Evolutionary conservation across 2,113 vertebrate genomes (phyloP).

Genomic region (Malurus cyaneus): DNA sequence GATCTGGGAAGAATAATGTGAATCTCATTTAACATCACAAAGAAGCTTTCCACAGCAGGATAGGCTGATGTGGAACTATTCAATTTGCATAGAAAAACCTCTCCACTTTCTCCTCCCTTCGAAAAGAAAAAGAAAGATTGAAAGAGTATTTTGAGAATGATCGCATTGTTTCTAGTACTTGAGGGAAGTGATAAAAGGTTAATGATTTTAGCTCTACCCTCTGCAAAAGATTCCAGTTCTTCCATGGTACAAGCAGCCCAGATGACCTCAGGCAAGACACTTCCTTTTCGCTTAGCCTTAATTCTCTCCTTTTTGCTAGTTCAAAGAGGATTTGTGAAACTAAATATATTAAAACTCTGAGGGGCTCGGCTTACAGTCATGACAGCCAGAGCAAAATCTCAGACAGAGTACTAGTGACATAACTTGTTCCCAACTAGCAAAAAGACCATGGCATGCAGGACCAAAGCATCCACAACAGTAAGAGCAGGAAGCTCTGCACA

Average conservation of each 20-base stretch:
- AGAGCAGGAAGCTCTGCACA: not conserved
- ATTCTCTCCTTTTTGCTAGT: not conserved
- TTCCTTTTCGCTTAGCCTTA: not conserved
- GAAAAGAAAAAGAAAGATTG: not conserved
- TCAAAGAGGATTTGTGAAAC: slow-evolving; percentile 18
- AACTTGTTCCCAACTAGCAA: not conserved
- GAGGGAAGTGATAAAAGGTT: not conserved
- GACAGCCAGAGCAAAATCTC: not conserved
- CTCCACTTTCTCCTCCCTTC: not conserved
- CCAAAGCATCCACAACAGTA: not conserved
- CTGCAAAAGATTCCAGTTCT: not conserved
- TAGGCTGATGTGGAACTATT: not conserved
- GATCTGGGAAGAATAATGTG: slow-evolving; percentile 13
- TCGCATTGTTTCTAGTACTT: not conserved
- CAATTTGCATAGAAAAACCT: not conserved
- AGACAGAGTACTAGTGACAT: not conserved
- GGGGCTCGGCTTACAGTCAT: not conserved
- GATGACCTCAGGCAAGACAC: slow-evolving; percentile 11
- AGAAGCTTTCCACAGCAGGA: slow-evolving; percentile 11
- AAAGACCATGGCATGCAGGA: not conserved
- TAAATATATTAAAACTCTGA: slow-evolving; percentile 15
- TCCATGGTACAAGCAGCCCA: not conserved
- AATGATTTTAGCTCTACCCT: not conserved
- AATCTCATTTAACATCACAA: slow-evolving; percentile 43
- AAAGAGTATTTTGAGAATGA: not conserved